These are phyloP conservation scores for Pomacea canaliculata DNA, from an alignment of 2,888 invertebrate species.

Conservation along the genomic window DNA sequence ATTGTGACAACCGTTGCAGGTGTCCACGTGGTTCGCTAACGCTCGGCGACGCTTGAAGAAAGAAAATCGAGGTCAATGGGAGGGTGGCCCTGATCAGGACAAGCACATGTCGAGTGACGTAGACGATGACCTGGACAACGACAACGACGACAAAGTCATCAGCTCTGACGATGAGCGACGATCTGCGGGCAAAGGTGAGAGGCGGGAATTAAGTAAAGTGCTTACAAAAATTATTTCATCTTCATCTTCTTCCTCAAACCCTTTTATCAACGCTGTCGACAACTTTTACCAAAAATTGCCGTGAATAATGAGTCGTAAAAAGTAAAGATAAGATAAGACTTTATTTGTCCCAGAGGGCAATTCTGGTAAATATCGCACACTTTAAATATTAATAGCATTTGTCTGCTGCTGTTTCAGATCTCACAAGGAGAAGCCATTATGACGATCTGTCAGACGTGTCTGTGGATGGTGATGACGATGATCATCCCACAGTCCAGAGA, in stretches of 20 bases:
- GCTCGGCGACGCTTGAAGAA: constrained; percentile 34
- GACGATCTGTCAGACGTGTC: constrained; percentile 22
- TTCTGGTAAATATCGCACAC: too few species aligned
- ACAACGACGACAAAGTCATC: constrained; percentile 42
- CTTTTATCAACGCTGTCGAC: too few species aligned
- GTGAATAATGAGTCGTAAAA: too few species aligned
- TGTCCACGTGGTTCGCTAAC: constrained; percentile 37
- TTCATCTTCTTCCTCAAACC: too few species aligned
- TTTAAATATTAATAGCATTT: too few species aligned
- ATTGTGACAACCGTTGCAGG: constrained; percentile 14
- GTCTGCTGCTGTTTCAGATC: too few species aligned
- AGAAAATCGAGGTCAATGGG: constrained; percentile 27
- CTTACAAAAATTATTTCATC: too few species aligned
- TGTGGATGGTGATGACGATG: constrained; percentile 6
- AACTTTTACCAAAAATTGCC: too few species aligned
- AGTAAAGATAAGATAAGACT: too few species aligned
- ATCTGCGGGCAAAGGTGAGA: background rate
- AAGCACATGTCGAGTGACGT: constrained; percentile 31
- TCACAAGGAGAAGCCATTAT: background rate
- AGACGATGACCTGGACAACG: constrained; percentile 25
- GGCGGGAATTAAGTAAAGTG: too few species aligned
- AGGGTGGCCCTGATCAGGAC: constrained; percentile 80
- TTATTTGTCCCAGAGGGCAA: too few species aligned
- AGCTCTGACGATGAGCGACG: constrained; percentile 58
- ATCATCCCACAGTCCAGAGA: background rate